Evolutionary conservation across 2,888 invertebrate genomes (phyloP), one percentile per base, ranked within the genome.

Genomic region (Andrena trimmerana): DNA sequence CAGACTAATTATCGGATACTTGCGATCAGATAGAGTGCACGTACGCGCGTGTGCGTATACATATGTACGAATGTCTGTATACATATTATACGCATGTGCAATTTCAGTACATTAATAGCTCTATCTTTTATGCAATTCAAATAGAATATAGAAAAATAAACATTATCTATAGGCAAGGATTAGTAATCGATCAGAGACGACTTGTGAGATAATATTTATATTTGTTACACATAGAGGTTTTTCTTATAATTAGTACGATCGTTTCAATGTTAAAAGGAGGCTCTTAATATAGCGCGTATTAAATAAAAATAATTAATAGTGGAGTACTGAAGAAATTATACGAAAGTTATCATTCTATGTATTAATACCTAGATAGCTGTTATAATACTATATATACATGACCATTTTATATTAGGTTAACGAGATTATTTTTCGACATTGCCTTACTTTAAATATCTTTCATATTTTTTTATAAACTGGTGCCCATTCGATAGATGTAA

Each of bases 201-300:
- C 16, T 48, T 69, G 24, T 60, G 27, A 67, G n/a, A 16, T 50
- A n/a, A 74, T 66, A 81, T 81, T 77, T 77, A 83, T 73, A 77
- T 65, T 71, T 81, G 57, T 73, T 77, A 77, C 20, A 70, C 68
- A 59, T 67, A 81, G 33, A 67, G 10, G 42, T 42, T 42, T 6
- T 48, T 29, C 31, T 42, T 59, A 60, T 27, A 48, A 42, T 48
- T 70, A 10, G 24, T 65, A 62, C 54, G 48, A 75, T 72, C 27
- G 66, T 67, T 77, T 81, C 7, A 48, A 66, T 48, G 54, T 33
- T 62, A 13, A 27, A 42, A 81, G 8, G 67, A 66, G 65, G 66
- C 60, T 83, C 36, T 60, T 50, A 72, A 59, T 77, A 62, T 77
- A 42, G 42, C 29, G 48, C 10, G 31, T 50, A 69, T 72, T 20